These are phyloP conservation scores for Thecocarcelia acutangulata DNA, from an alignment of 2,888 invertebrate genomes.

Conservation along the genomic window DNA sequence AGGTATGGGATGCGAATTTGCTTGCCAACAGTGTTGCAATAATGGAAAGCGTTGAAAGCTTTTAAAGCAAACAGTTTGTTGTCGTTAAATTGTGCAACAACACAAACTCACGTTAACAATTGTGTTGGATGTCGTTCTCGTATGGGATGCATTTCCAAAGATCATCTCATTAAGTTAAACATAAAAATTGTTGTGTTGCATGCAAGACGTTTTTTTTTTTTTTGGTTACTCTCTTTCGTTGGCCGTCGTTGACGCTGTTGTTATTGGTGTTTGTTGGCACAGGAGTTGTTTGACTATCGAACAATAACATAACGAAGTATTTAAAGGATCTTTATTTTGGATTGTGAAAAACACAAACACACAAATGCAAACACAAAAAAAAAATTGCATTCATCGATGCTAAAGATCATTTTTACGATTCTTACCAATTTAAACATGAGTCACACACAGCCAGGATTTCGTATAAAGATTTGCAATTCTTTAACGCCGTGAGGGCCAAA, in stretches of 20 bases:
- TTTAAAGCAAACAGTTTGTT: conserved; percentile 61
- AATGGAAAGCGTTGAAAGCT: conserved; percentile 66
- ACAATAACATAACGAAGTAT: conserved; percentile 44
- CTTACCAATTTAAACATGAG: conserved; percentile 53
- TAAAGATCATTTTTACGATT: conserved; percentile 64
- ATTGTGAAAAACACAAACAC: conserved; percentile 8
- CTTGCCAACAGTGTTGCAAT: conserved; percentile 31
- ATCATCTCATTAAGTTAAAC: conserved; percentile 70
- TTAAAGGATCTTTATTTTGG: conserved; percentile 66
- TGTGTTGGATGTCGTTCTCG: conserved; percentile 56
- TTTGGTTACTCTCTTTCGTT: neutral
- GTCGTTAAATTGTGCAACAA: conserved; percentile 47
- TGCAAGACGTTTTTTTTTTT: conserved; percentile 55
- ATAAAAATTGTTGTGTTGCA: conserved; percentile 70
- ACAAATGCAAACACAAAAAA: conserved; percentile 19
- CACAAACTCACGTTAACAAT: conserved; percentile 28
- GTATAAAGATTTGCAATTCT: neutral
- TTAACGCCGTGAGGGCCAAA: conserved; percentile 11
- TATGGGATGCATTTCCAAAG: conserved; percentile 65
- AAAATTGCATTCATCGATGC: conserved; percentile 63
- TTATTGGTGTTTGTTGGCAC: conserved; percentile 12
- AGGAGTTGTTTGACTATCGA: conserved; percentile 29
- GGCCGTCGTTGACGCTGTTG: conserved; percentile 21
- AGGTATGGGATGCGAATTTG: conserved; percentile 20
- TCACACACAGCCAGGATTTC: conserved; percentile 54